Conservation (phyloP, 2,888 invertebrate genomes). For the Aphidius colemani region DNA sequence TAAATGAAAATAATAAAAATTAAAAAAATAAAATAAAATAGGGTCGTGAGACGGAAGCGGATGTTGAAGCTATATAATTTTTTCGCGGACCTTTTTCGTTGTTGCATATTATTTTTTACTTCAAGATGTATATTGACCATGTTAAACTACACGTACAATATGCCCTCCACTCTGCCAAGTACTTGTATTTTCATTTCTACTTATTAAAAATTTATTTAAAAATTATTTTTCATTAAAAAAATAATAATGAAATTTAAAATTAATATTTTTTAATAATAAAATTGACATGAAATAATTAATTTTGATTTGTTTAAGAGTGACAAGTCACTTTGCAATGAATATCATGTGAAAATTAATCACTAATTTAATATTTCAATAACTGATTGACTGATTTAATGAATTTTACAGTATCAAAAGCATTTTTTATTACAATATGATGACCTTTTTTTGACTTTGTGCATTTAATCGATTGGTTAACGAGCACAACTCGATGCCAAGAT, state of each 20-base stretch:
- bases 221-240: not conserved
- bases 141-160: conserved; percentile 14
- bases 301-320: not conserved
- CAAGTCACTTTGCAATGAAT: not conserved
- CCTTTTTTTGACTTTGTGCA: conserved; percentile 43
- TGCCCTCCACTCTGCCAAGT: conserved; percentile 34
- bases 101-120: too few relatives aligned
- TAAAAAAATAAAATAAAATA: conserved; percentile 43
- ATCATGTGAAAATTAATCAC: conserved; percentile 19
- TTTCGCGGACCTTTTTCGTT: conserved; percentile 18
- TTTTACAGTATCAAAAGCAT: not conserved
- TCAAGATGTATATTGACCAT: too few relatives aligned
- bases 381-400: conserved; percentile 19
- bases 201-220: conserved; percentile 4
- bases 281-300: not conserved
- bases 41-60: conserved; percentile 59
- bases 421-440: conserved; percentile 33
- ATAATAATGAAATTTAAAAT: not conserved
- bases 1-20: conserved; percentile 17
- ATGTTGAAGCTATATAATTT: conserved; percentile 53
- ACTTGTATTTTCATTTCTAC: not conserved
- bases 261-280: not conserved
- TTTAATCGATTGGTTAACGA: conserved; percentile 58
- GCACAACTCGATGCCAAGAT: conserved; percentile 48
- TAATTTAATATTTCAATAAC: conserved; percentile 1